phyloP scores from a whole-genome alignment of 2,113 vertebrate genomes.

The Acrocephalus arundinaceus region DNA sequence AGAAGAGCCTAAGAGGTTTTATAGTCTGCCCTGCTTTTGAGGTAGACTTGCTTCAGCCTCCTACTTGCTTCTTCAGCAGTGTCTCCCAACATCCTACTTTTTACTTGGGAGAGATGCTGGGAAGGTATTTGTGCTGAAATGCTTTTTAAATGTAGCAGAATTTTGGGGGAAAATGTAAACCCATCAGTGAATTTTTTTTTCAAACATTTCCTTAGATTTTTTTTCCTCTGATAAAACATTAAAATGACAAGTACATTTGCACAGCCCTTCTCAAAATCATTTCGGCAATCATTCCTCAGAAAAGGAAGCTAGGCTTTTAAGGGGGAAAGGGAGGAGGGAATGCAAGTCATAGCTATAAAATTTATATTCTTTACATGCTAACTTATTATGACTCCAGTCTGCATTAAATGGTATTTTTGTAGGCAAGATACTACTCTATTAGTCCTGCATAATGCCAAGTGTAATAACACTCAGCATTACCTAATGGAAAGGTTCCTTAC shows the following conservation, averaged over 20 bases:
- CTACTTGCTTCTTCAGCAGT: neutral
- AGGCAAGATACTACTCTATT: neutral
- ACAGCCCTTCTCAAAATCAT: neutral
- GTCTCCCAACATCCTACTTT: neutral
- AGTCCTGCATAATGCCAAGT: neutral
- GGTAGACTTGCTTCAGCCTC: neutral
- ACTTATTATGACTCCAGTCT: conserved; percentile 2
- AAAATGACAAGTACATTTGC: neutral
- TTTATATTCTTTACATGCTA: neutral
- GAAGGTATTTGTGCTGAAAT: neutral
- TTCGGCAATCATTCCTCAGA: neutral
- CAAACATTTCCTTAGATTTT: neutral
- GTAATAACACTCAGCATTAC: neutral
- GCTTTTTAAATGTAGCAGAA: neutral
- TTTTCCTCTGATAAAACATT: neutral
- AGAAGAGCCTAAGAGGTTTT: neutral
- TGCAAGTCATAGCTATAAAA: neutral
- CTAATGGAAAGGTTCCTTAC: neutral
- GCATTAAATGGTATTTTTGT: neutral
- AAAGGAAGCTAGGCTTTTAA: neutral
- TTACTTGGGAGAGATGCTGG: neutral
- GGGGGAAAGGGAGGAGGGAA: neutral
- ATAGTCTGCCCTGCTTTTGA: neutral
- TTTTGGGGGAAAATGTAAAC: neutral
- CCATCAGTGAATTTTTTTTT: neutral